Conservation (phyloP, 2,113 vertebrate genomes). For the Machaerirhynchus nigripectus region DNA sequence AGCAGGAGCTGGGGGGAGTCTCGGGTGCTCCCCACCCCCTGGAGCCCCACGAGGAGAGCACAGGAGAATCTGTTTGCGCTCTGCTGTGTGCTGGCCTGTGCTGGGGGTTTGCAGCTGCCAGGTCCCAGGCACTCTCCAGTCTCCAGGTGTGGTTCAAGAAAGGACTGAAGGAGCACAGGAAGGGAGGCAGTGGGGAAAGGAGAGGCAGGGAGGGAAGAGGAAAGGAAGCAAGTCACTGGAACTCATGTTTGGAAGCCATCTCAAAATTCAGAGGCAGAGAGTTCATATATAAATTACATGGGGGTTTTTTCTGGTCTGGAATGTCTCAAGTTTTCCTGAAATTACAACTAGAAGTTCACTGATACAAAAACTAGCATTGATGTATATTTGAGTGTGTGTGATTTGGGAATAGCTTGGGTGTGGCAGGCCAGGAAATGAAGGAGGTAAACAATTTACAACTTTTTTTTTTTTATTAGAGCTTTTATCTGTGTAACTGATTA, state of each 20-base stretch:
- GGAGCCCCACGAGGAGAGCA: neutral
- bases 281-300: neutral
- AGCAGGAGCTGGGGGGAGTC: neutral
- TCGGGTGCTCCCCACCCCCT: neutral
- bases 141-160: neutral
- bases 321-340: neutral
- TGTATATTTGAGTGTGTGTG: neutral
- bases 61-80: neutral
- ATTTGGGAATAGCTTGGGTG: neutral
- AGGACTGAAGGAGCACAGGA: neutral
- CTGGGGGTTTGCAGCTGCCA: neutral
- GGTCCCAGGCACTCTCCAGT: neutral
- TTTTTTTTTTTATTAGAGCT: constrained; percentile 58
- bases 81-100: neutral
- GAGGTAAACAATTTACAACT: constrained; percentile 58
- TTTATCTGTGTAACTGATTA: constrained; percentile 50
- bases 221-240: neutral
- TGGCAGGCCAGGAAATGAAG: constrained; percentile 46
- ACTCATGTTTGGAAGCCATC: neutral
- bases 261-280: neutral
- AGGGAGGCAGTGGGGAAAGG: neutral
- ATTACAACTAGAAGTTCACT: neutral
- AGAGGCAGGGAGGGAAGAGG: neutral
- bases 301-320: neutral
- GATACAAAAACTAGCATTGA: neutral